These are phyloP conservation scores for Blennius ocellaris DNA, from an alignment of 2,113 vertebrate genomes.

Conservation along the genomic window DNA sequence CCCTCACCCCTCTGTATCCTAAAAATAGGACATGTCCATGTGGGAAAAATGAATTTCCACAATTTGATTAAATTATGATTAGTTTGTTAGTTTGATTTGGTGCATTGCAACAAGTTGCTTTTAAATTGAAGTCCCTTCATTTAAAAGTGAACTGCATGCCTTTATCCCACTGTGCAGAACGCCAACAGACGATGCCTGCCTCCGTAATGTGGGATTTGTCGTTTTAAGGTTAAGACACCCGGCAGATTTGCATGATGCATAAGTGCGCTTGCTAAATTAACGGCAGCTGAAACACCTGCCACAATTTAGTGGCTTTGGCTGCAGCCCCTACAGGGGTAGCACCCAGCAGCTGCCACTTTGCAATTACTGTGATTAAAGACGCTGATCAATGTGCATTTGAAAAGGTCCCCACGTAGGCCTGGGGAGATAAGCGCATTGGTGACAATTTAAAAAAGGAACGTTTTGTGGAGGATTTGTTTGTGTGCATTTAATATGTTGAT, in stretches of 20 bases:
- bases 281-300: constrained; percentile 40
- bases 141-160: no score
- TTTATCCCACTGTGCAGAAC: neutral
- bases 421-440: constrained; percentile 4
- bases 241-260: constrained; percentile 10
- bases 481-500: no score
- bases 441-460: no score
- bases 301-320: constrained; percentile 7
- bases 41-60: no score
- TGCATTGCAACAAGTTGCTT: no score
- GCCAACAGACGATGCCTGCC: neutral
- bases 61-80: no score
- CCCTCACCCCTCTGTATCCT: no score
- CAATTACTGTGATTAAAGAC: constrained; percentile 52
- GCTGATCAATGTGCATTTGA: constrained; percentile 37
- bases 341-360: constrained; percentile 35
- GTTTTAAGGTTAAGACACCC: constrained; percentile 28
- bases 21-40: no score
- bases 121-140: no score
- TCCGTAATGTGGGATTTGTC: constrained; percentile 18
- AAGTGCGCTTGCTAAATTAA: neutral
- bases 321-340: neutral
- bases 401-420: constrained; percentile 19
- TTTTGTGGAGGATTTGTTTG: no score
- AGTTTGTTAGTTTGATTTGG: no score